Percentiles rank a stretch among this genome's conserved stretches.
phyloP scores from a whole-genome alignment of 2,888 invertebrate genomes.

The Dasysyrphus albostriatus region DNA sequence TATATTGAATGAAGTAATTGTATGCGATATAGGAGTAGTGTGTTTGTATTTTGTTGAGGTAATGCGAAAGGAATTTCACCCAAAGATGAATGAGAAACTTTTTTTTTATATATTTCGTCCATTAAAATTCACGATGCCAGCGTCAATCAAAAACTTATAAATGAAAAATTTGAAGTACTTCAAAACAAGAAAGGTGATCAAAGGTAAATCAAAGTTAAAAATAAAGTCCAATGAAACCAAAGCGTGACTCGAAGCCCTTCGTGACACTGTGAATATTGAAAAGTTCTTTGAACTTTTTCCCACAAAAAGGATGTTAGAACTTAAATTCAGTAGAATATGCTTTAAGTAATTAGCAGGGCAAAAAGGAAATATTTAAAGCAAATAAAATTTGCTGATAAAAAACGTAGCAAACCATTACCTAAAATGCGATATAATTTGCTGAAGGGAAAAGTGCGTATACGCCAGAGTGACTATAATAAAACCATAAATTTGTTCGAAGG shows the following conservation, averaged over 20 bases:
- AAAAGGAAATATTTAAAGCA: neutral
- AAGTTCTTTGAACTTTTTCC: conserved; percentile 6
- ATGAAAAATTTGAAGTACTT: neutral
- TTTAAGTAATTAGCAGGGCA: conserved; percentile 15
- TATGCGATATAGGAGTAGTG: conserved; percentile 16
- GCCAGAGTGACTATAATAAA: conserved; percentile 5
- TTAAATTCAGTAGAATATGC: neutral
- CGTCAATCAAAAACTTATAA: conserved; percentile 29
- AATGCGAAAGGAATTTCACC: too few species aligned
- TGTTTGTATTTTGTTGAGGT: conserved; percentile 14
- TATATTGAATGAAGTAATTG: conserved; percentile 46
- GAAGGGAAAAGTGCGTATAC: conserved; percentile 20
- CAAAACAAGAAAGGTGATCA: conserved; percentile 1
- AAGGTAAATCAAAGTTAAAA: neutral
- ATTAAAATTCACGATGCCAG: conserved; percentile 28
- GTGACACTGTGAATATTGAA: conserved; percentile 14
- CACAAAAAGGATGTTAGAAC: neutral
- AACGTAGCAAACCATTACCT: conserved; percentile 2
- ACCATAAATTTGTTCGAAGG: conserved; percentile 1
- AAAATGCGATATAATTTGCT: neutral
- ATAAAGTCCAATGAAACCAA: neutral
- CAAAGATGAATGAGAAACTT: conserved; percentile 4
- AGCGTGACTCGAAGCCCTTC: conserved; percentile 21
- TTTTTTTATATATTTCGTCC: too few species aligned
- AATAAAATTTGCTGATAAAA: neutral